Evolutionary conservation across 2,888 invertebrate species (phyloP).

Genomic region (Platycheirus rosarum): DNA sequence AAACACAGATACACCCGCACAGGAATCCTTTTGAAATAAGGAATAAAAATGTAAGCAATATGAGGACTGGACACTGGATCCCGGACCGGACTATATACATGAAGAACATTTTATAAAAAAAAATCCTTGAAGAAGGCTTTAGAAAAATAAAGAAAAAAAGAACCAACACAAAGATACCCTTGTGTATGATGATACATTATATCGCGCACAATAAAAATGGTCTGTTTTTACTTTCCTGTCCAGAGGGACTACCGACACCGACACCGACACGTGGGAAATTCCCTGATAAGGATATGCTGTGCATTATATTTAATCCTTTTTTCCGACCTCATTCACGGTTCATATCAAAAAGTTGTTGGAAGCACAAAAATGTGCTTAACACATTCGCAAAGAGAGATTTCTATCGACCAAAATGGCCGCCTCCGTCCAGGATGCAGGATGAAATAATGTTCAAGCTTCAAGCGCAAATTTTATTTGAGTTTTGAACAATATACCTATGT

Average conservation of each 20-base stretch:
- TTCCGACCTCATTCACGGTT: background rate
- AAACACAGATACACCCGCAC: background rate
- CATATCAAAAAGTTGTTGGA: conserved; percentile 35
- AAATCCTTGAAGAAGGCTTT: conserved; percentile 1
- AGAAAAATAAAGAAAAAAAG: conserved; percentile 11
- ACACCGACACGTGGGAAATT: conserved; percentile 25
- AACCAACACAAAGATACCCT: background rate
- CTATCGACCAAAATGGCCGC: conserved; percentile 11
- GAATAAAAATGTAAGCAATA: conserved; percentile 1
- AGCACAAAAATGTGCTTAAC: conserved; percentile 35
- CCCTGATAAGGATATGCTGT: conserved; percentile 57
- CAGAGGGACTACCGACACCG: background rate
- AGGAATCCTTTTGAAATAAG: background rate
- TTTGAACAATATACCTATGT: conserved; percentile 7
- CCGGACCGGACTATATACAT: too few species aligned
- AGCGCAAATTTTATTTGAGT: conserved; percentile 18
- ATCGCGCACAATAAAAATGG: conserved; percentile 48
- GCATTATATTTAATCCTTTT: conserved; percentile 23
- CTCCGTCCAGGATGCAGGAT: background rate
- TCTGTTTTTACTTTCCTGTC: conserved; percentile 33
- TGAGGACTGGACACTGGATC: background rate
- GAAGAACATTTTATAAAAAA: conserved; percentile 48
- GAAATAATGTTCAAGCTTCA: conserved; percentile 20
- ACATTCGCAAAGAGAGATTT: conserved; percentile 47
- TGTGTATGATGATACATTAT: background rate